Conservation (phyloP, 2,113 vertebrate species). For the Mesoclemmys tuberculata region DNA sequence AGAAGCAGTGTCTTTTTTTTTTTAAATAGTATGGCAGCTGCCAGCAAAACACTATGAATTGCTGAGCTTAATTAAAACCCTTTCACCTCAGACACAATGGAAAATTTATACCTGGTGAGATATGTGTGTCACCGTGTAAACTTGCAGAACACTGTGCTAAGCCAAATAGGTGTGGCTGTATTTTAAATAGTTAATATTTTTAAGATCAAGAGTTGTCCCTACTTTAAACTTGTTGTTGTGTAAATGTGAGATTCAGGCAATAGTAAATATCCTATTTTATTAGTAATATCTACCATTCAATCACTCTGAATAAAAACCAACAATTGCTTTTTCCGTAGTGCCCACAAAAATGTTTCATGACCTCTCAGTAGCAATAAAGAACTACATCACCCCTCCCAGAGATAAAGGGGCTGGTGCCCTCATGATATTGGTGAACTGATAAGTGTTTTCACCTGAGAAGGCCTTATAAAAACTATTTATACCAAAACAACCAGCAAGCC, state of each 20-base stretch:
- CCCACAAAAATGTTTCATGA: not conserved
- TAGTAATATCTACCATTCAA: not conserved
- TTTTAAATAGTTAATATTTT: slow-evolving; percentile 18
- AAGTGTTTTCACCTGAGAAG: not conserved
- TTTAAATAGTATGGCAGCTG: not conserved
- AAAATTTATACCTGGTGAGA: slow-evolving; percentile 29
- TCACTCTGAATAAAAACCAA: not conserved
- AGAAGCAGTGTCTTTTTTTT: not conserved
- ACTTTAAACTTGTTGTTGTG: not conserved
- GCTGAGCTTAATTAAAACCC: slow-evolving; percentile 41
- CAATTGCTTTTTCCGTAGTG: not conserved
- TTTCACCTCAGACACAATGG: slow-evolving; percentile 21
- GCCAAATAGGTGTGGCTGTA: slow-evolving; percentile 7
- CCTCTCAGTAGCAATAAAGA: not conserved
- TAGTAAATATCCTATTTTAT: not conserved
- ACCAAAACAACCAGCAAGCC: not conserved
- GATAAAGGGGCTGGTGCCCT: not conserved
- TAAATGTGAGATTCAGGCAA: not conserved
- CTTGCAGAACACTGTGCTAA: slow-evolving; percentile 3
- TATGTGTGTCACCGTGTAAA: not conserved
- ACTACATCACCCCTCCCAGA: not conserved
- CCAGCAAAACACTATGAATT: slow-evolving; percentile 28
- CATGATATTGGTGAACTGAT: not conserved
- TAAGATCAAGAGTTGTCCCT: not conserved
- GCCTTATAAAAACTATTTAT: not conserved